Conservation (phyloP, 2,797 vertebrate genomes). For the Novumbra hubbsi region DNA sequence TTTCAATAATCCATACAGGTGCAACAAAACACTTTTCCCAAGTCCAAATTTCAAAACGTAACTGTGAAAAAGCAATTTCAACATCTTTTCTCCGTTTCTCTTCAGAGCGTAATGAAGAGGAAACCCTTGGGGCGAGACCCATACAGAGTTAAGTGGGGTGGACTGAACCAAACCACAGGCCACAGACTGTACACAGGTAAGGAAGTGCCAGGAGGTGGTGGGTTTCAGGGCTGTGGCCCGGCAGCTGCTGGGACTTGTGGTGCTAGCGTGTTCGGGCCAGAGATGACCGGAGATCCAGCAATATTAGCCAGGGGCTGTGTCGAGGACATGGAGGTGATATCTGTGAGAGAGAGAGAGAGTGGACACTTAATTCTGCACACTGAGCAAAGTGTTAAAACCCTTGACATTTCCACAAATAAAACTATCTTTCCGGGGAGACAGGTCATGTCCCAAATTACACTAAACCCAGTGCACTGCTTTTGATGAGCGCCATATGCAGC, state of each 20-base stretch:
- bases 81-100: slow-evolving; percentile 66
- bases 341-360: slow-evolving; percentile 50
- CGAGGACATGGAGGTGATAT: slow-evolving; percentile 82
- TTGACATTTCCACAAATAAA: background rate
- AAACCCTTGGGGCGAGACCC: slow-evolving; percentile 63
- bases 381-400: too few relatives aligned
- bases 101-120: slow-evolving; percentile 75
- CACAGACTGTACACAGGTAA: slow-evolving; percentile 54
- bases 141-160: slow-evolving; percentile 62
- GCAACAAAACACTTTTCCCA: slow-evolving; percentile 69
- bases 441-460: background rate
- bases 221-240: slow-evolving; percentile 78
- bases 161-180: slow-evolving; percentile 47
- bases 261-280: slow-evolving; percentile 81
- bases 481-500: too few relatives aligned
- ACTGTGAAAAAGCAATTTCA: slow-evolving; percentile 68
- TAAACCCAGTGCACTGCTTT: too few relatives aligned
- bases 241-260: slow-evolving; percentile 78
- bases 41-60: slow-evolving; percentile 74
- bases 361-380: background rate
- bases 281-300: slow-evolving; percentile 83
- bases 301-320: slow-evolving; percentile 84
- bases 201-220: slow-evolving; percentile 49
- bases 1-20: slow-evolving; percentile 75
- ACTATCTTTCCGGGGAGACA: background rate